Conservation (phyloP, 2,797 vertebrate genomes). For the Alca torda region DNA sequence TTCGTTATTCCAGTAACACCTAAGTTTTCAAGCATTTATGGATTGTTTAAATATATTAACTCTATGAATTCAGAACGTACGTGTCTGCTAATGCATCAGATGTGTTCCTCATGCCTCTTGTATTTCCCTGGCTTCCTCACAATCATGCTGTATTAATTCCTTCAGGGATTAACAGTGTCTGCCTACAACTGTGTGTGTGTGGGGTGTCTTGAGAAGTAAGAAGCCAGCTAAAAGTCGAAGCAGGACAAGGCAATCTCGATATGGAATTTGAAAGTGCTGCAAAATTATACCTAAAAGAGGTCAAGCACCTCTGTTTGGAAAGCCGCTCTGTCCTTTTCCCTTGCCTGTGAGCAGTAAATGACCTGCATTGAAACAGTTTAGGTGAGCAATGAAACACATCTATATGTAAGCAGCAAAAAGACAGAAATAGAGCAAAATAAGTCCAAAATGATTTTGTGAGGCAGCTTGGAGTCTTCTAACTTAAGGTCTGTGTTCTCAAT, state of each 20-base stretch:
- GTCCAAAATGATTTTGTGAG: not conserved
- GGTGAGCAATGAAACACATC: not conserved
- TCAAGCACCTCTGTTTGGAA: not conserved
- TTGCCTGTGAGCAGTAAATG: not conserved
- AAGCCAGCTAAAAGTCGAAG: not conserved
- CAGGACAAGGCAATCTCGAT: not conserved
- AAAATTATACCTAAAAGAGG: not conserved
- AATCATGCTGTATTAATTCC: not conserved
- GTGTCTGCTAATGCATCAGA: not conserved
- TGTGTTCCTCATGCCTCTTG: not conserved
- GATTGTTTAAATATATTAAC: not conserved
- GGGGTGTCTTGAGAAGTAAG: not conserved
- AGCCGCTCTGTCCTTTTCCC: not conserved
- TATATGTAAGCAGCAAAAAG: not conserved
- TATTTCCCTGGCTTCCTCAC: not conserved
- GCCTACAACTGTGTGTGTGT: not conserved
- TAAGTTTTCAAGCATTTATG: not conserved
- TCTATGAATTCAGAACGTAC: not conserved
- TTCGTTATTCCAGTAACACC: not conserved
- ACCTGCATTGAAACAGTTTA: not conserved
- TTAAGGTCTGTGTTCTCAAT: not conserved
- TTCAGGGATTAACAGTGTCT: not conserved
- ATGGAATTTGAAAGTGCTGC: not conserved
- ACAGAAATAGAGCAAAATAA: not conserved
- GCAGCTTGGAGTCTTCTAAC: not conserved